phyloP scores from a whole-genome alignment of 1,140 invertebrate genomes.

The Thaumatotibia leucotreta region DNA sequence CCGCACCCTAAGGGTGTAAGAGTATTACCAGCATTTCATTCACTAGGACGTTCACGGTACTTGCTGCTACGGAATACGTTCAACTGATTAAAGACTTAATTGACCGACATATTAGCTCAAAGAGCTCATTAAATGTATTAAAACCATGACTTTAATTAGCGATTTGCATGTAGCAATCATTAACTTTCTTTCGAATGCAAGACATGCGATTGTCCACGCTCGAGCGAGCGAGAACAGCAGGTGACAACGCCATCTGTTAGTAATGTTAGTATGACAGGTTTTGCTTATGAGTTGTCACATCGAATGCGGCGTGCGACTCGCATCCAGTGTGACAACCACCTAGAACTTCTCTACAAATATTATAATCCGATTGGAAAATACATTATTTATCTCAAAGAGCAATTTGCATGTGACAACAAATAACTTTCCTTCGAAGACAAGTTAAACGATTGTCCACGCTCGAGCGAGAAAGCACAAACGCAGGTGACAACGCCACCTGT shows the following conservation, averaged over 20 bases:
- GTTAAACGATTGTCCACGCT: neutral
- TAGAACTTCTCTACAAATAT: no score
- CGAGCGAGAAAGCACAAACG: neutral
- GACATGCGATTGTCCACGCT: neutral
- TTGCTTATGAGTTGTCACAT: no score
- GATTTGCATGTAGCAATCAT: neutral
- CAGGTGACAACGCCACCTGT: slow-evolving; percentile 5
- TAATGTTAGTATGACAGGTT: neutral
- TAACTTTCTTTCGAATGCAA: neutral
- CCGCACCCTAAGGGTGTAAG: no score
- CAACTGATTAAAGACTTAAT: neutral
- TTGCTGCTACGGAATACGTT: no score
- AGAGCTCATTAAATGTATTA: neutral
- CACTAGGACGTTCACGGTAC: no score
- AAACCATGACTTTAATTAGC: neutral
- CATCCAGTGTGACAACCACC: no score
- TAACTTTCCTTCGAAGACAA: neutral
- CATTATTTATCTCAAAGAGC: no score
- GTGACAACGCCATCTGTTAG: slow-evolving; percentile 5
- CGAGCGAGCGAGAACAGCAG: neutral
- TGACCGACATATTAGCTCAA: neutral
- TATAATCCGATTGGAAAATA: no score
- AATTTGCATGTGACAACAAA: slow-evolving; percentile 8
- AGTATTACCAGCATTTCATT: no score
- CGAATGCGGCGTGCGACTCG: no score